Evolutionary conservation across 2,113 vertebrate genomes (phyloP).

Genomic region (Petromus typicus): DNA sequence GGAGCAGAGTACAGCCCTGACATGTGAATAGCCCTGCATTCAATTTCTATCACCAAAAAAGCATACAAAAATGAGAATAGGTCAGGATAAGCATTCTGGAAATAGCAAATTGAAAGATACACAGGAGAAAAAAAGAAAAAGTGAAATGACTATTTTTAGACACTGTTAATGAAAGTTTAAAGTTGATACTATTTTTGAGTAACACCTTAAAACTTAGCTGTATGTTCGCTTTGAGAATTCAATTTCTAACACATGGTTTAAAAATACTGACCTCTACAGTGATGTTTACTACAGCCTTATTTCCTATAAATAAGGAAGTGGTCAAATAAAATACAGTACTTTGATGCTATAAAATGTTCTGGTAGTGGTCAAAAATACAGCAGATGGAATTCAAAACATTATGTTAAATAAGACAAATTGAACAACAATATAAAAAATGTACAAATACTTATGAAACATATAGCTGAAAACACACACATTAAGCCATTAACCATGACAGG

Average conservation of each 20-base stretch:
- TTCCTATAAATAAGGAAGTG: constrained; percentile 16
- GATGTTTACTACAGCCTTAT: background rate
- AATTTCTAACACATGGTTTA: background rate
- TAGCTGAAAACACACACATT: constrained; percentile 13
- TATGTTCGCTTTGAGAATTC: background rate
- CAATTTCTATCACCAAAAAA: background rate
- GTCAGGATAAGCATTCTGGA: background rate
- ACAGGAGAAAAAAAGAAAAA: background rate
- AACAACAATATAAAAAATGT: background rate
- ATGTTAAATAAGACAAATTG: background rate
- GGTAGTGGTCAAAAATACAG: background rate
- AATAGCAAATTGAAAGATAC: background rate
- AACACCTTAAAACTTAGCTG: constrained; percentile 14
- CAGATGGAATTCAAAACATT: background rate
- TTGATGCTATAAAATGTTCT: constrained; percentile 12
- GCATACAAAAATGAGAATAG: background rate
- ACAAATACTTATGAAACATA: background rate
- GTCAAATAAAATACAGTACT: constrained; percentile 2
- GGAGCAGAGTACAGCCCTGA: background rate
- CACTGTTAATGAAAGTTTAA: background rate
- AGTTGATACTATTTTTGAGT: background rate
- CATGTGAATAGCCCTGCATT: background rate
- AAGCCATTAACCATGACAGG: background rate
- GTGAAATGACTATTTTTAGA: constrained; percentile 7
- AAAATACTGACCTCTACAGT: background rate